Conservation (phyloP, 2,113 vertebrate species). For the Carlito syrichta region DNA sequence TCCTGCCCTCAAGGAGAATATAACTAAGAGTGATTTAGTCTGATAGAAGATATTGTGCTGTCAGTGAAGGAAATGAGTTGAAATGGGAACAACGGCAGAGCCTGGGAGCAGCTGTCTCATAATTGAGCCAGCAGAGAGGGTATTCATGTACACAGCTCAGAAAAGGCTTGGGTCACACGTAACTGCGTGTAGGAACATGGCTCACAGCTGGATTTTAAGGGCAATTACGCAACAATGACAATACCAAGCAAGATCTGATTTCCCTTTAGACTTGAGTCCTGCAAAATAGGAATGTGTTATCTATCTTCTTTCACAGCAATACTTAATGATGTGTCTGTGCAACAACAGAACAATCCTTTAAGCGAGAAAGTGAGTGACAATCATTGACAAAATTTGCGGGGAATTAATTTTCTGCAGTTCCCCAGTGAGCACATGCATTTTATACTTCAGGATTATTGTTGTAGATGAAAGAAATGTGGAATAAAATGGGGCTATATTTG, state of each 20-base stretch:
- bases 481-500: slow-evolving; percentile 14
- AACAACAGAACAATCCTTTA: slow-evolving; percentile 31
- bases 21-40: not conserved
- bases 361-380: not conserved
- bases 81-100: not conserved
- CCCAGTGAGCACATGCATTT: slow-evolving; percentile 34
- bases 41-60: not conserved
- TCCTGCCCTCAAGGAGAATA: not conserved
- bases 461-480: slow-evolving; percentile 34
- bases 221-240: slow-evolving; percentile 45
- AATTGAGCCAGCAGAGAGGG: not conserved
- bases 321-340: slow-evolving; percentile 28
- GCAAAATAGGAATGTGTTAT: not conserved
- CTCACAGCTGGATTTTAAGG: slow-evolving; percentile 59
- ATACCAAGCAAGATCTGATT: slow-evolving; percentile 56
- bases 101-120: not conserved
- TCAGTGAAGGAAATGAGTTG: not conserved
- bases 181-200: not conserved
- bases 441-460: slow-evolving; percentile 47
- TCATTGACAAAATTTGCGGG: slow-evolving; percentile 37
- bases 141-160: not conserved
- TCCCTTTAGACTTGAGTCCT: slow-evolving; percentile 42
- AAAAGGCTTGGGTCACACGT: not conserved
- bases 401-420: slow-evolving; percentile 40
- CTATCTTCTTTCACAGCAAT: slow-evolving; percentile 11